Conservation (phyloP, 1,140 invertebrate genomes). For the Leptinotarsa texana region DNA sequence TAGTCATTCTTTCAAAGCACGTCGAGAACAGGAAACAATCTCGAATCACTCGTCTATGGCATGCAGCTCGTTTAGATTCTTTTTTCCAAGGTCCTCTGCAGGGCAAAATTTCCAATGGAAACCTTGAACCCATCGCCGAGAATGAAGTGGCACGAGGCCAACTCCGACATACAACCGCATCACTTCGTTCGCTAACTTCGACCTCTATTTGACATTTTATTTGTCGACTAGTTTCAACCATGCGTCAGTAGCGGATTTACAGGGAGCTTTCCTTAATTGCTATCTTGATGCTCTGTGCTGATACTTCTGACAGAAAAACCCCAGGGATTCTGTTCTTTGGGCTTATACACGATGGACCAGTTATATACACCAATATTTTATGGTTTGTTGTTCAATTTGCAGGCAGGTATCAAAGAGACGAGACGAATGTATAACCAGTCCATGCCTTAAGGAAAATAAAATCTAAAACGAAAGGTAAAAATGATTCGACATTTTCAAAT, state of each 20-base stretch:
- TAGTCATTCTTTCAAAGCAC: too few relatives aligned
- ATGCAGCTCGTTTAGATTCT: constrained; percentile 14
- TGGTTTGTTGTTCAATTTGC: too few relatives aligned
- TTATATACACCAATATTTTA: too few relatives aligned
- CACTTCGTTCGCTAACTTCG: constrained; percentile 18
- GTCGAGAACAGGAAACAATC: not conserved
- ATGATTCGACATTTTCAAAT: too few relatives aligned
- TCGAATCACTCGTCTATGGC: not conserved
- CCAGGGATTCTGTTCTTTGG: too few relatives aligned
- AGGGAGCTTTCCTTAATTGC: not conserved
- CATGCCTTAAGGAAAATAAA: too few relatives aligned
- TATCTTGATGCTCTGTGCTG: too few relatives aligned
- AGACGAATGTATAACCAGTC: too few relatives aligned
- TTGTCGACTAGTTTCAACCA: constrained; percentile 14
- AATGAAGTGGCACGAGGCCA: constrained; percentile 29
- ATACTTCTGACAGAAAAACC: too few relatives aligned
- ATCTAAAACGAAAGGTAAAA: too few relatives aligned
- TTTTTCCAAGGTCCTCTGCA: constrained; percentile 30
- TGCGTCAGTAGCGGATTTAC: not conserved
- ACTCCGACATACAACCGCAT: constrained; percentile 19
- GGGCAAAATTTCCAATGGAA: constrained; percentile 25
- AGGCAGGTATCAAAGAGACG: too few relatives aligned
- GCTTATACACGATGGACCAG: too few relatives aligned
- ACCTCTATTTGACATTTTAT: constrained; percentile 26
- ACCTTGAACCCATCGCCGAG: constrained; percentile 23